Percentiles rank a stretch among this genome's conserved stretches.
Conservation (phyloP, 2,888 invertebrate species). For the Lordiphosa andalusiaca region DNA sequence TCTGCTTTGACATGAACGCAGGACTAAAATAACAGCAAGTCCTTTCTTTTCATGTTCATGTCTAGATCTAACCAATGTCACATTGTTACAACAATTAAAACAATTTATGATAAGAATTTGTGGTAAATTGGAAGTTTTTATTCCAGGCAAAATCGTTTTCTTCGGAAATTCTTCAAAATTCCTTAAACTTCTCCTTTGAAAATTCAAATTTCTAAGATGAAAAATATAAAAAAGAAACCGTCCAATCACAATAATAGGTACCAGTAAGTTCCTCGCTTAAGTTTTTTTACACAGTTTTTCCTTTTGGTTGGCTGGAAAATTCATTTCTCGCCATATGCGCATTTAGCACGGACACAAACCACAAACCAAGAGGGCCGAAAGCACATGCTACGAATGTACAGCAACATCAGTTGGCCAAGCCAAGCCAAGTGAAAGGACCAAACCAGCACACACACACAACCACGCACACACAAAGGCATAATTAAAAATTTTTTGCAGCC, state of each 20-base stretch:
- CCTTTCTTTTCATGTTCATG: too few species aligned
- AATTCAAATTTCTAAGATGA: too few species aligned
- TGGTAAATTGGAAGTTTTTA: too few species aligned
- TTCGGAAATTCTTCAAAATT: too few species aligned
- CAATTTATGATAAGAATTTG: too few species aligned
- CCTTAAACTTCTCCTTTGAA: too few species aligned
- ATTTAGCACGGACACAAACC: slow-evolving; percentile 62
- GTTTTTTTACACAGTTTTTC: slow-evolving; percentile 8
- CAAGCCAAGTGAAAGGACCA: slow-evolving; percentile 47
- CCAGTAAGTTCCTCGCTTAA: not conserved
- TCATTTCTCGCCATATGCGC: slow-evolving; percentile 72
- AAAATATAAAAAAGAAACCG: too few species aligned
- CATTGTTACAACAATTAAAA: too few species aligned
- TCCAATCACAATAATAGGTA: not conserved
- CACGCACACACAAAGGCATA: slow-evolving; percentile 41
- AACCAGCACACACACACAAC: slow-evolving; percentile 21
- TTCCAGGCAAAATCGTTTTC: too few species aligned
- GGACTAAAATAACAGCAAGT: too few species aligned
- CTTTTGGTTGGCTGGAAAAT: slow-evolving; percentile 44
- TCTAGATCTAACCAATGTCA: too few species aligned
- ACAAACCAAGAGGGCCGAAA: slow-evolving; percentile 36
- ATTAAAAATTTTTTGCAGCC: slow-evolving; percentile 58
- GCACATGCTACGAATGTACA: slow-evolving; percentile 4
- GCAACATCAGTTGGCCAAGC: slow-evolving; percentile 30
- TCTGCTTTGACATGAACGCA: too few species aligned